Evolutionary conservation across 1,140 invertebrate species (phyloP).

Genomic region (Drosophila takahashii): DNA sequence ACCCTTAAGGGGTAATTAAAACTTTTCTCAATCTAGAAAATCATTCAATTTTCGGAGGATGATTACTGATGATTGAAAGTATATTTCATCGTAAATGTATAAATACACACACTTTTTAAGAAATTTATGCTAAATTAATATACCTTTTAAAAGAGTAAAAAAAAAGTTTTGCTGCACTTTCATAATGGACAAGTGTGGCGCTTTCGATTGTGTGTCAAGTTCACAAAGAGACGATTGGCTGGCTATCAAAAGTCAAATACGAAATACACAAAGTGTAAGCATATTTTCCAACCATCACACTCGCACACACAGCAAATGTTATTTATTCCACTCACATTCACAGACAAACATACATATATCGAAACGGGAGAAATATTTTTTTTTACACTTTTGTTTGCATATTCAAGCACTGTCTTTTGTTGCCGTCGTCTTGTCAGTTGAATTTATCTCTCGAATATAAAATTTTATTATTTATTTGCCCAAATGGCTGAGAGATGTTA

Average conservation of each 20-base stretch:
- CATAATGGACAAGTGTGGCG: constrained; percentile 7
- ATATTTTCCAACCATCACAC: constrained; percentile 23
- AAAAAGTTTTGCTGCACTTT: constrained; percentile 3
- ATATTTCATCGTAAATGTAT: too few relatives aligned
- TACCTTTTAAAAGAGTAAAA: background rate
- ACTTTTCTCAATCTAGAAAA: background rate
- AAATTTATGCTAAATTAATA: background rate
- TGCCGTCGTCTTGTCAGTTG: constrained; percentile 16
- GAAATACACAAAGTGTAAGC: constrained; percentile 36
- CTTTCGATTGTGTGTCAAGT: constrained; percentile 64
- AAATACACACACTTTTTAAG: too few relatives aligned
- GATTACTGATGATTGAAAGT: background rate
- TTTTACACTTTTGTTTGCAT: constrained; percentile 38
- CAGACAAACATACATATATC: constrained; percentile 19
- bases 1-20: background rate
- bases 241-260: constrained; percentile 54
- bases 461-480: constrained; percentile 52
- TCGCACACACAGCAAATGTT: constrained; percentile 20
- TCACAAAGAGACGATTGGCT: constrained; percentile 53
- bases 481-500: constrained; percentile 11
- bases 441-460: constrained; percentile 42
- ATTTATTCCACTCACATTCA: constrained; percentile 49
- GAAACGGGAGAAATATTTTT: constrained; percentile 6
- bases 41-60: background rate
- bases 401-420: constrained; percentile 19